These are phyloP conservation scores for Tachyglossus aculeatus DNA, from an alignment of 2,797 vertebrate genomes.

Conservation along the genomic window DNA sequence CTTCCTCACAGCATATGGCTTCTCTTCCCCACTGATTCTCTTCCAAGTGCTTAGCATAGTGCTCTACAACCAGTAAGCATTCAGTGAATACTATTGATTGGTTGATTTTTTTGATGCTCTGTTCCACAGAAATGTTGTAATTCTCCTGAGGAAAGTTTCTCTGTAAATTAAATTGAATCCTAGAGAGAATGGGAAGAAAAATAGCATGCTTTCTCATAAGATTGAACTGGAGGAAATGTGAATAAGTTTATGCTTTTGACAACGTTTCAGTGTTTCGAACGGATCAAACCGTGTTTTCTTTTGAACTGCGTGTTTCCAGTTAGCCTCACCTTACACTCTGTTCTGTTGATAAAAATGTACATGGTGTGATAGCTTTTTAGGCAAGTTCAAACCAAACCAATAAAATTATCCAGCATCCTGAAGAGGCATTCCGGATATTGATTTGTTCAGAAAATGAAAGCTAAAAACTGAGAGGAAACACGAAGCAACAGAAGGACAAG, in stretches of 20 bases:
- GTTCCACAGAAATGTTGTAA: conserved; percentile 73
- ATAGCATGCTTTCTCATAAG: conserved; percentile 62
- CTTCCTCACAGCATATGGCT: conserved; percentile 68
- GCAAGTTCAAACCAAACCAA: conserved; percentile 79
- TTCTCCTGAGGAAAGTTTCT: conserved; percentile 74
- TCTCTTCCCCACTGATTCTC: conserved; percentile 57
- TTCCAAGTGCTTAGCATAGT: too few relatives aligned
- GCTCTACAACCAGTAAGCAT: too few relatives aligned
- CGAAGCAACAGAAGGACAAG: too few relatives aligned
- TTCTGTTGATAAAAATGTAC: conserved; percentile 76
- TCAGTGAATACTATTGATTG: too few relatives aligned
- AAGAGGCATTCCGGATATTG: conserved; percentile 75
- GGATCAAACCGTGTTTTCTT: conserved; percentile 77
- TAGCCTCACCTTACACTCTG: conserved; percentile 62
- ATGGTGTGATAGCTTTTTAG: conserved; percentile 79
- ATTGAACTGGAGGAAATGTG: conserved; percentile 74
- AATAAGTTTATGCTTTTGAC: conserved; percentile 76
- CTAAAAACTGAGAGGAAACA: conserved; percentile 70
- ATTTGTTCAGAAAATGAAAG: conserved; percentile 77
- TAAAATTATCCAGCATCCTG: conserved; percentile 77
- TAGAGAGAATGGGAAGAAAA: conserved; percentile 70
- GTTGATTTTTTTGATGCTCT: too few relatives aligned
- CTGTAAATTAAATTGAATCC: conserved; percentile 76
- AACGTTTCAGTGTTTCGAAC: conserved; percentile 77
- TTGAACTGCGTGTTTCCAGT: conserved; percentile 73